Evolutionary conservation across 1,140 invertebrate species (phyloP).

Genomic region (Panagrolaimus sp.): DNA sequence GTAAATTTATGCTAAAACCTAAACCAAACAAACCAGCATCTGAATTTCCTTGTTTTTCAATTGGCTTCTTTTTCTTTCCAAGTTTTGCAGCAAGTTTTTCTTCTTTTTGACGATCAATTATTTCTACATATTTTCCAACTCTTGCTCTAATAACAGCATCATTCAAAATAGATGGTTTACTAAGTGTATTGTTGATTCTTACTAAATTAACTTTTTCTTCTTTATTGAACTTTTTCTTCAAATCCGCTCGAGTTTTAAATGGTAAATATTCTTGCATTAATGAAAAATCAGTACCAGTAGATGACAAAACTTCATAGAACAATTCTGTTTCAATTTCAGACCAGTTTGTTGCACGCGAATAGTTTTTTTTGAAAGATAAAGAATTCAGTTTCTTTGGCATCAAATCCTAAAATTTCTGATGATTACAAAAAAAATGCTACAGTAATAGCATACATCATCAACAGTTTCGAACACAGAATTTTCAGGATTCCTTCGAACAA

Average conservation of each 20-base stretch:
- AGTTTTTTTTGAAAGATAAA: constrained; percentile 34
- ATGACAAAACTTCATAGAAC: constrained; percentile 37
- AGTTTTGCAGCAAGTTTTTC: neutral
- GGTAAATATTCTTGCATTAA: constrained; percentile 45
- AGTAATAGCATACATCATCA: constrained; percentile 29
- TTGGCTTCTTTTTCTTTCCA: no score
- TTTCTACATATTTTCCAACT: neutral
- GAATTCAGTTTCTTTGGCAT: constrained; percentile 37
- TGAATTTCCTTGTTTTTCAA: no score
- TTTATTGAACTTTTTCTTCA: constrained; percentile 43
- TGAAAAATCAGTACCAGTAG: constrained; percentile 40
- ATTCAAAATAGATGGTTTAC: neutral
- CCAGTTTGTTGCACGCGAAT: constrained; percentile 22
- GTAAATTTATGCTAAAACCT: no score
- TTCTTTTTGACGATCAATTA: neutral
- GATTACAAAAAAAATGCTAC: neutral
- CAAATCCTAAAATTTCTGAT: constrained; percentile 27
- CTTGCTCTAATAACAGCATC: neutral
- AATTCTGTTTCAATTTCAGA: constrained; percentile 36
- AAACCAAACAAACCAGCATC: no score
- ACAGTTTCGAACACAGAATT: constrained; percentile 34
- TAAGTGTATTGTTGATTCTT: constrained; percentile 19
- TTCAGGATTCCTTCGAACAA: constrained; percentile 33
- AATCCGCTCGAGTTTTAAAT: constrained; percentile 28
- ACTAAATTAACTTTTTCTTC: constrained; percentile 31